A percentile compares a stretch with the other conserved stretches of the same genome.
phyloP scores from a whole-genome alignment of 2,113 vertebrate species.

The Leucopternis melanops region DNA sequence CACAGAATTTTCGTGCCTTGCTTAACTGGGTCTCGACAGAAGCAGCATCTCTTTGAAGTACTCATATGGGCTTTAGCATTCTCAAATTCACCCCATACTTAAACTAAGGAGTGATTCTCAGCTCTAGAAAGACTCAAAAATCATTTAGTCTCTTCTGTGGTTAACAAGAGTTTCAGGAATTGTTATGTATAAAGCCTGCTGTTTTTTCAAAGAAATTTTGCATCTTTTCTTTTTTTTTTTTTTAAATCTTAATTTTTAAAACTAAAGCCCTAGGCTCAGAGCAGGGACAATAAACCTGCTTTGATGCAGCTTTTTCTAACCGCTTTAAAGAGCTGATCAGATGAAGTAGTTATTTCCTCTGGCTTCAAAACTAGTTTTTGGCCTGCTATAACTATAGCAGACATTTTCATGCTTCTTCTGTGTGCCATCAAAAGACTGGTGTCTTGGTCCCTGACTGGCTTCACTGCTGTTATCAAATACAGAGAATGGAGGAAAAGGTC shows the following conservation, averaged over 20 bases:
- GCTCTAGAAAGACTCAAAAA: not conserved
- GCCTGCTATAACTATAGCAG: not conserved
- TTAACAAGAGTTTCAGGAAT: not conserved
- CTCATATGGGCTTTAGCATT: not conserved
- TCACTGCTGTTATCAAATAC: not conserved
- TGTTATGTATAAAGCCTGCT: not conserved
- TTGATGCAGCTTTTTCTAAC: not conserved
- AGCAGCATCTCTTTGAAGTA: not conserved
- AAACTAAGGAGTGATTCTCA: not conserved
- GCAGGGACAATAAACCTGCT: not conserved
- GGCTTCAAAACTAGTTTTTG: not conserved
- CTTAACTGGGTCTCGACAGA: not conserved
- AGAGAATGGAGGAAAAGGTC: not conserved
- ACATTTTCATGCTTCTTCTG: not conserved
- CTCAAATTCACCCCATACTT: not conserved
- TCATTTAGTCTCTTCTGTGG: not conserved
- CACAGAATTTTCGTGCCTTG: not conserved
- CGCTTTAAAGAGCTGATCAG: not conserved
- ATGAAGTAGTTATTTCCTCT: not conserved
- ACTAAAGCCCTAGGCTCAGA: not conserved
- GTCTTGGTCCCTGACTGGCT: not conserved
- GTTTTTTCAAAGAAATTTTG: not conserved
- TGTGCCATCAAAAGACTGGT: not conserved
- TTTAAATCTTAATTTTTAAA: not conserved
- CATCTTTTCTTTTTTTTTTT: not conserved